phyloP scores from a whole-genome alignment of 2,888 invertebrate species.

The Omphaloscelis lunosa region DNA sequence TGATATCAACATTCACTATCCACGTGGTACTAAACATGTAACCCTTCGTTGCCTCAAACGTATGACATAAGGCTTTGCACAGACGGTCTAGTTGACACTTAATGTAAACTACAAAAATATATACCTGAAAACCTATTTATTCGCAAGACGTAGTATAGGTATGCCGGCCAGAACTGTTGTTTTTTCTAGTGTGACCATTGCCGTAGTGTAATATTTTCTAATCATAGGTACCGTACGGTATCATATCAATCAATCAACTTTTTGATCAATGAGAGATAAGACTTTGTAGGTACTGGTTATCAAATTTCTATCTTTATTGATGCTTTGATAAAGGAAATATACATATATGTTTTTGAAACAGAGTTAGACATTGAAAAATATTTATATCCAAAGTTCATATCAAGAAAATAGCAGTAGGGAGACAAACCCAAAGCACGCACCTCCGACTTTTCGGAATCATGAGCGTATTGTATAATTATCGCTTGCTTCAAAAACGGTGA shows the following conservation, averaged over 20 bases:
- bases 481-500: no score
- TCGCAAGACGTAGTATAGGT: neutral
- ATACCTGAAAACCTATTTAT: neutral
- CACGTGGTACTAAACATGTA: neutral
- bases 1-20: constrained; percentile 10
- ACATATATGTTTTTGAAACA: neutral
- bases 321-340: neutral
- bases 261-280: constrained; percentile 33
- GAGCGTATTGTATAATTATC: no score
- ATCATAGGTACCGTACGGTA: constrained; percentile 1
- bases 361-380: neutral
- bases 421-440: no score
- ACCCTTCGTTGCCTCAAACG: neutral
- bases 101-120: no score
- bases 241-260: constrained; percentile 37
- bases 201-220: constrained; percentile 10
- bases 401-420: no score
- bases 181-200: neutral
- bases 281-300: neutral
- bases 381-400: neutral
- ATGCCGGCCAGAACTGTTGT: neutral
- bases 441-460: no score
- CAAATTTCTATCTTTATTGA: constrained; percentile 21
- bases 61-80: neutral
- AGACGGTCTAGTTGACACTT: neutral